Evolutionary conservation across 35 echinoderm and acorn worm genomes (phyloP), one percentile per base, ranked within the genome.

Genomic region (Stichopus chloronotus): DNA sequence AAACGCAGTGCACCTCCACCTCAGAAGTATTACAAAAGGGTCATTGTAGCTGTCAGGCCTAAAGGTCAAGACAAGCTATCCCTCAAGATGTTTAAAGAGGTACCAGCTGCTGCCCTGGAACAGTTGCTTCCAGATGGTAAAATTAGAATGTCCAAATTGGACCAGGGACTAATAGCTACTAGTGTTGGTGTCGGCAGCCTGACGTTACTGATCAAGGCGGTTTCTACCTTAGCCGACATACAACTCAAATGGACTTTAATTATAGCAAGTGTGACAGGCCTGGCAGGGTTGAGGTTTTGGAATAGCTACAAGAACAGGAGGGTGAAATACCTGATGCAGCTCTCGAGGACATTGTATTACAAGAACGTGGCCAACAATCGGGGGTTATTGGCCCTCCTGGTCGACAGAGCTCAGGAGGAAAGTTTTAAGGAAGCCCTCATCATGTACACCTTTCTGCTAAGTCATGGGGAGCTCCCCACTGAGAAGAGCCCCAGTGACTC

Each of bases 11-110:
- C 93, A 20, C 95, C 95, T 53, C 91, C 95, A 16, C 95, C 97
- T 14, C 81, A 92, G 21, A 88, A 95, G 78, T 96, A 92, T 74
- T 99, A 92, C 94, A 99, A 95, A 78, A 68, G 97, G 22, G 94
- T 99, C 0, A 95, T 99, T 23, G 95, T 99, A 54, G 97, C 97
- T 5, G 97, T 99, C 13, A 91, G 95, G 72, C 92, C 97, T 14
- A 99, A 96, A 79, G 95, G 94, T 22, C 76, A 96, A 24, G 89
- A 94, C 21, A 99, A 96, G 81, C 94, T 99, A 5, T 79, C 96
- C 11, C 87, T 99, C 10, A 99, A 99, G 86, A 99, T 99, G 97
- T 99, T 99, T 81, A 99, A 99, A 92, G 97, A 99, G 76, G 96
- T 99, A 55, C 97, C 95, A 5, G 93, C 93, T 0, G 92, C 88